Base-by-base conservation (phyloP, 2,888 invertebrate genomes). In the Uropetala carovei region DNA sequence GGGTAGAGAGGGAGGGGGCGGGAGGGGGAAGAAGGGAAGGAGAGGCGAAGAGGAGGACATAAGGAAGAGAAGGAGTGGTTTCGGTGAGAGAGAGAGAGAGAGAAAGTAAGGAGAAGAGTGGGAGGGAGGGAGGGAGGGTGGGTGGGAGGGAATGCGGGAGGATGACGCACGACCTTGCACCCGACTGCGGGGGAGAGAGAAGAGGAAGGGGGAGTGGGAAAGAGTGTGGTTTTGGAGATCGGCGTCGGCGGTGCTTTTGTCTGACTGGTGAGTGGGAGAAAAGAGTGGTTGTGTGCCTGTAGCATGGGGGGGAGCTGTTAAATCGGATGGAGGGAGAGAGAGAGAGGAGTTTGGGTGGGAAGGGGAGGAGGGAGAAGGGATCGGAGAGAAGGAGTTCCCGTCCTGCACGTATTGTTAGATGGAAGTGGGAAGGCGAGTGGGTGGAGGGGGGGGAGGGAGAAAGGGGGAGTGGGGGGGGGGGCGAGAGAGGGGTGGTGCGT, bases 131-230 rank as follows among this genome's bases (percentile, higher is more conserved):
- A 2, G 56, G 8, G 56, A 56, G 56, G 4, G 16, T n/a, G 64
- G 18, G 64, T 64, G 64, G 18, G n/a, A 56, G 84, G 7, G 56
- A 84, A 56, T 18, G 43, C 56, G 30, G 56, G 83, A 18, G 84
- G 43, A 56, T 84, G 84, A 84, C 57, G 84, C 27, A 84, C n/a
- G 57, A 18, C 57, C 84, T 57, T 84, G 84, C 56, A 84, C 56
- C 68, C 84, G 84, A 57, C 84, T 56, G 84, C 56, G 16, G 56
- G 56, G 56, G 84, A n/a, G 84, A n/a, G 5, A 18, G 43, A 56
- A 4, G 57, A 43, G 56, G 27, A 27, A 30, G 27, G 81, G 22
- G 43, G 82, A 30, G 82, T 30, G 30, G 27, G 82, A 43, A 30
- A 27, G 82, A 82, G 82, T 43, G 84, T n/a, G 84, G 84, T 43